A percentile compares a stretch with the other conserved stretches of the same genome.
phyloP scores from a whole-genome alignment of 2,888 invertebrate species.

The Drosophila kuntzei region DNA sequence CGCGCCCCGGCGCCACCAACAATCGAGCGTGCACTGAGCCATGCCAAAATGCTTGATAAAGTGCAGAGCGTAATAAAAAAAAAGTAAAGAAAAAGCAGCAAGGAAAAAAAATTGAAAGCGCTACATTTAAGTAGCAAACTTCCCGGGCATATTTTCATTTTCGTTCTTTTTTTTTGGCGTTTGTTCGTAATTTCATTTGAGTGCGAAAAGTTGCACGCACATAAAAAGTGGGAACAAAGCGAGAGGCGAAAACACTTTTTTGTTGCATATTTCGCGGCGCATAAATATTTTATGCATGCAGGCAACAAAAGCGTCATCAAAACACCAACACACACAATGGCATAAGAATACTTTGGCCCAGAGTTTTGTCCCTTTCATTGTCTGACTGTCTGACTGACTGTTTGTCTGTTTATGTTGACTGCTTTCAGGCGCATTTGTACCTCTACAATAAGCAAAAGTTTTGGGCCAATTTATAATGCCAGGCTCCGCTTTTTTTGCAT shows the following conservation, averaged over 20 bases:
- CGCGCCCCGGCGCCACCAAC: slow-evolving; percentile 36
- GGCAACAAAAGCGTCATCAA: slow-evolving; percentile 73
- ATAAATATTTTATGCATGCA: slow-evolving; percentile 79
- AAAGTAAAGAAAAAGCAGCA: slow-evolving; percentile 5
- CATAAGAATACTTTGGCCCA: slow-evolving; percentile 39
- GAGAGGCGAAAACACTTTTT: slow-evolving; percentile 48
- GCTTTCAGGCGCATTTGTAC: slow-evolving; percentile 70
- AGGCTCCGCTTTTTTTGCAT: slow-evolving; percentile 53
- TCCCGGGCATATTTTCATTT: slow-evolving; percentile 36
- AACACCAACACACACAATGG: slow-evolving; percentile 46
- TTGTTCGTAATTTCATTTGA: slow-evolving; percentile 82
- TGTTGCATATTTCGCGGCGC: slow-evolving; percentile 75
- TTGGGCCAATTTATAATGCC: slow-evolving; percentile 69
- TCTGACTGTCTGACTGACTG: slow-evolving; percentile 7
- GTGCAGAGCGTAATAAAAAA: slow-evolving; percentile 69
- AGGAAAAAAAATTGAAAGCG: slow-evolving; percentile 55
- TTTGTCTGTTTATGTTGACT: slow-evolving; percentile 37
- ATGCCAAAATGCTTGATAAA: slow-evolving; percentile 83
- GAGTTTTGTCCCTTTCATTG: slow-evolving; percentile 28
- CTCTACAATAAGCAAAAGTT: slow-evolving; percentile 65
- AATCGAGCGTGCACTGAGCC: slow-evolving; percentile 82
- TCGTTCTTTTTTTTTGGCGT: slow-evolving; percentile 35
- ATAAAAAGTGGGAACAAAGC: slow-evolving; percentile 35
- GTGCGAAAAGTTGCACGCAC: slow-evolving; percentile 80
- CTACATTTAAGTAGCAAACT: slow-evolving; percentile 78